A percentile compares a stretch with the other conserved stretches of the same genome.
These are phyloP conservation scores for Promerops cafer DNA, from an alignment of 2,113 vertebrate genomes.

Conservation along the genomic window DNA sequence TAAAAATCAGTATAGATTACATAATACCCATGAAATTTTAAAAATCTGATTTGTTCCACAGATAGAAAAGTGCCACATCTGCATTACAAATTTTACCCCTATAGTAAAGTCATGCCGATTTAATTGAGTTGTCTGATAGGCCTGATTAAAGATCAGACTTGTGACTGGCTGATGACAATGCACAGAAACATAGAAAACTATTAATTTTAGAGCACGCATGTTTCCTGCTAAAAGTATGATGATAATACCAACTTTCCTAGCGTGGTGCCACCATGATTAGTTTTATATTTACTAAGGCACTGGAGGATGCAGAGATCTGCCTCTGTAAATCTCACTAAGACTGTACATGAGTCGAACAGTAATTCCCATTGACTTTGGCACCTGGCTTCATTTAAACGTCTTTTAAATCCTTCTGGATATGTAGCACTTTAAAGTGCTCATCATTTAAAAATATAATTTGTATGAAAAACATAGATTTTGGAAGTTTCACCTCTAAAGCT, in stretches of 20 bases:
- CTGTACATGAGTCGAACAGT: neutral
- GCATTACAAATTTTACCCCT: neutral
- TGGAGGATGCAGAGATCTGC: neutral
- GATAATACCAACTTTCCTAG: neutral
- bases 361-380: neutral
- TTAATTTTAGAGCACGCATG: neutral
- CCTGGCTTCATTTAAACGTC: neutral
- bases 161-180: neutral
- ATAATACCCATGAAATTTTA: neutral
- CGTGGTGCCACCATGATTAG: rapidly evolving
- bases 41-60: neutral
- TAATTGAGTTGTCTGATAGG: neutral
- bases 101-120: neutral
- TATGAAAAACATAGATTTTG: neutral
- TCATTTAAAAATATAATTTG: neutral
- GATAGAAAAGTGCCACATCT: neutral
- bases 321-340: neutral
- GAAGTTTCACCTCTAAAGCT: neutral
- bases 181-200: neutral
- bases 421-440: neutral
- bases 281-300: neutral
- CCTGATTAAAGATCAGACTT: neutral
- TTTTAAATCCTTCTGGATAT: neutral
- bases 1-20: neutral
- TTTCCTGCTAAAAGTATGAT: neutral